Evolutionary conservation across 2,888 invertebrate genomes (phyloP), one percentile per base, ranked within the genome.

Genomic region (Philopedon plagiatum): DNA sequence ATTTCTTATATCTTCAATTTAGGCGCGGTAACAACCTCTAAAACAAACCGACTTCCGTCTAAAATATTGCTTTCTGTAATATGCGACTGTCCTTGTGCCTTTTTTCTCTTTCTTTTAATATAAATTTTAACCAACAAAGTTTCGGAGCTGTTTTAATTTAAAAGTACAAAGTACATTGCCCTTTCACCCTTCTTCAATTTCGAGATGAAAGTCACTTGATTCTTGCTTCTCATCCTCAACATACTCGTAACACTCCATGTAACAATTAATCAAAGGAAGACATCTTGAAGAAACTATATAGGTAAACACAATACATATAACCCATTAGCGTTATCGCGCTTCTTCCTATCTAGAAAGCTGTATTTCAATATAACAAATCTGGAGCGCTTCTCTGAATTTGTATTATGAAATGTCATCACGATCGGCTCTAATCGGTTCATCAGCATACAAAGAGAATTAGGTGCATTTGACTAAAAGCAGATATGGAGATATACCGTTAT

Each of bases 261-360:
- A 64, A 54, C 64, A 41, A 64, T 64, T 64, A 64, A 64, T 64
- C 64, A 64, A 26, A 8, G 64, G 64, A 64, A 64, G 54, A 51
- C 54, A 64, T 64, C 64, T 64, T 18, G 64, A 54, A 64, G 54
- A 23, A 37, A 57, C 57, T 57, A 39, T 64, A 64, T 64, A 54
- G 64, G 23, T 54, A 41, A 54, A 64, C 39, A 64, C 64, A 64
- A 64, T 64, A 64, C 64, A 63, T 15, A 54, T 54, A 64, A 64
- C 54, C 64, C 64, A 64, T 64, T 64, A 64, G 54, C 13, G 39
- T 64, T 64, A 64, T 64, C 64, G 37, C 39, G 39, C 56, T 57
- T 41, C 23, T 11, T 37, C 54, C 54, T 64, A 64, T 64, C 64
- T 64, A 39, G 39, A 64, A 41, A 37, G 54, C 64, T 21, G 54